phyloP scores from a whole-genome alignment of 1,140 invertebrate genomes.

The Periplaneta americana region DNA sequence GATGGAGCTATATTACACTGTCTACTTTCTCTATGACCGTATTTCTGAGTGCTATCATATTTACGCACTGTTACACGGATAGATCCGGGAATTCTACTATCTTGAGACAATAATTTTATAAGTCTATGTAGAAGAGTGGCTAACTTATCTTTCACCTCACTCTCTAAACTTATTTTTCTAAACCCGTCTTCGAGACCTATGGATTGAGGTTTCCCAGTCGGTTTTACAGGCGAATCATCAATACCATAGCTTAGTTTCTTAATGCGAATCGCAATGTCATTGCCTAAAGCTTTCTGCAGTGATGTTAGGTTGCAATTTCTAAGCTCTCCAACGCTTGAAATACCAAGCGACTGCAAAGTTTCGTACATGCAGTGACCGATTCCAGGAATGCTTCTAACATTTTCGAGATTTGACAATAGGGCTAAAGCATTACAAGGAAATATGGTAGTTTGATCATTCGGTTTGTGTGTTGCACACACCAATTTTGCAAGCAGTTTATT shows the following conservation, averaged over 20 bases:
- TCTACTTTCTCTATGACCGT: conserved; percentile 61
- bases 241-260: conserved; percentile 63
- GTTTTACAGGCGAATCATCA: conserved; percentile 61
- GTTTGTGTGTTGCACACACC: conserved; percentile 63
- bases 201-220: conserved; percentile 58
- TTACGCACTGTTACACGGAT: conserved; percentile 68
- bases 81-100: conserved; percentile 66
- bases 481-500: conserved; percentile 81
- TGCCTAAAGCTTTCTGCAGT: conserved; percentile 53
- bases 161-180: conserved; percentile 57
- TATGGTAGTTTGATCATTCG: conserved; percentile 73
- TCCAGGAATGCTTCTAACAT: conserved; percentile 59
- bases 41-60: conserved; percentile 48
- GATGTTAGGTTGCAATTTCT: conserved; percentile 52
- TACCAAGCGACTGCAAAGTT: conserved; percentile 53
- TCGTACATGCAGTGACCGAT: conserved; percentile 62
- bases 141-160: conserved; percentile 64
- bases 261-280: conserved; percentile 58
- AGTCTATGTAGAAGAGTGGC: conserved; percentile 58
- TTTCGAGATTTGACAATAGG: conserved; percentile 55
- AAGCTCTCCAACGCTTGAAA: conserved; percentile 57
- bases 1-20: conserved; percentile 57
- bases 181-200: conserved; percentile 73
- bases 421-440: conserved; percentile 56
- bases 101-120: conserved; percentile 61